Percentiles rank a stretch among this genome's conserved stretches.
These are phyloP conservation scores for Drosophila sucinea DNA, from an alignment of 1,140 invertebrate genomes.

Conservation along the genomic window DNA sequence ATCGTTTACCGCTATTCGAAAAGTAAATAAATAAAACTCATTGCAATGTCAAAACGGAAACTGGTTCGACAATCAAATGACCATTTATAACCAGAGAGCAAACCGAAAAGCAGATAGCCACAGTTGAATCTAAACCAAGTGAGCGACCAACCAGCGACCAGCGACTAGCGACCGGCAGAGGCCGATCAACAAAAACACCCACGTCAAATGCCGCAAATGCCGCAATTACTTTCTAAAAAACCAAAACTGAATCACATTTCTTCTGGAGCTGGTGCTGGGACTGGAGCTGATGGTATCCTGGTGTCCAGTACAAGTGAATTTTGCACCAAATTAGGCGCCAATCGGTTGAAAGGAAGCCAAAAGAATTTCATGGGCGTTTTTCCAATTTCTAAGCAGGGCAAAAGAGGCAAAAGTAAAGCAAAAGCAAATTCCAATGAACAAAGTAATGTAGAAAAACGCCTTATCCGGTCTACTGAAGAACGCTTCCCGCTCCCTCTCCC, in stretches of 20 bases:
- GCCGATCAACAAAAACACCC: conserved; percentile 51
- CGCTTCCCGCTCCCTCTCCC: not conserved
- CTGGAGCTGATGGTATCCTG: not conserved
- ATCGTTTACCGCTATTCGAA: conserved; percentile 23
- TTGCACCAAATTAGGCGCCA: conserved; percentile 80
- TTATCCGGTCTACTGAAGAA: conserved; percentile 60
- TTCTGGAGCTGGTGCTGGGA: not conserved
- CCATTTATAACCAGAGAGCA: conserved; percentile 65
- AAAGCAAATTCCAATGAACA: conserved; percentile 49
- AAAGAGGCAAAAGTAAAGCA: conserved; percentile 12
- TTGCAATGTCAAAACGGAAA: conserved; percentile 33
- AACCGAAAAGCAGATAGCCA: conserved; percentile 33
- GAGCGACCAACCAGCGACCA: not conserved
- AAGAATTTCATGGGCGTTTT: conserved; percentile 79
- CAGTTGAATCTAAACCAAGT: conserved; percentile 4
- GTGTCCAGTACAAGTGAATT: conserved; percentile 58
- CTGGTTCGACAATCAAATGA: conserved; percentile 74
- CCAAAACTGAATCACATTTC: conserved; percentile 28
- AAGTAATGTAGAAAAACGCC: conserved; percentile 78
- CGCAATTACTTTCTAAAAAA: conserved; percentile 77
- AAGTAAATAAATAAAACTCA: conserved; percentile 50
- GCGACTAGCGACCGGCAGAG: not conserved
- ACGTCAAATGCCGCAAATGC: conserved; percentile 53
- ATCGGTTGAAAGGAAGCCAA: conserved; percentile 57
- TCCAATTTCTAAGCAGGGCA: conserved; percentile 65